These are phyloP conservation scores for Dufourea novaeangliae DNA, from an alignment of 1,140 invertebrate genomes.

Conservation along the genomic window DNA sequence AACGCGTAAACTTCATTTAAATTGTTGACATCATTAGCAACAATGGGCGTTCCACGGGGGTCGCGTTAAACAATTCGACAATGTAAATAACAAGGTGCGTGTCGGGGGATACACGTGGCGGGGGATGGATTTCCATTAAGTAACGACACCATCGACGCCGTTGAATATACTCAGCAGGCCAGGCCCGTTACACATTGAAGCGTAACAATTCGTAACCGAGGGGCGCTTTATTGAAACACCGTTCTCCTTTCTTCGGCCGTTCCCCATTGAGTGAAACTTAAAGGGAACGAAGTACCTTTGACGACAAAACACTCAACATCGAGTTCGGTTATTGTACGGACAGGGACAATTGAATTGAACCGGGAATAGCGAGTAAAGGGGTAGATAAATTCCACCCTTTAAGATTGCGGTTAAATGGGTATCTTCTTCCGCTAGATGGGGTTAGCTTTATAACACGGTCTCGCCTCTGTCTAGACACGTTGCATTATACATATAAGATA, in stretches of 20 bases:
- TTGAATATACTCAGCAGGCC: not conserved
- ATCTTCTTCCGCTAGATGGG: not conserved
- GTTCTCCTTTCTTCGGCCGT: not conserved
- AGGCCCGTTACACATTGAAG: slow-evolving; percentile 25
- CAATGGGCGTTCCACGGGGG: slow-evolving; percentile 16
- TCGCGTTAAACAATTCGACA: slow-evolving; percentile 34
- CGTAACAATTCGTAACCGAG: slow-evolving; percentile 36
- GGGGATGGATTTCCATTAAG: slow-evolving; percentile 18
- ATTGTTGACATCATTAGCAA: slow-evolving; percentile 51
- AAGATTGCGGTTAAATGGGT: slow-evolving; percentile 33
- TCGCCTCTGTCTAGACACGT: slow-evolving; percentile 11
- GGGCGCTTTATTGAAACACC: slow-evolving; percentile 1
- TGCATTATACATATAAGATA: slow-evolving; percentile 15
- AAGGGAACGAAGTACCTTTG: slow-evolving; percentile 41
- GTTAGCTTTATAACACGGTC: not conserved
- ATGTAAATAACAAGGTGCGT: slow-evolving; percentile 42
- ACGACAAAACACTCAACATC: slow-evolving; percentile 27
- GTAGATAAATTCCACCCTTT: slow-evolving; percentile 40
- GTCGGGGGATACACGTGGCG: slow-evolving; percentile 1
- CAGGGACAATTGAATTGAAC: slow-evolving; percentile 25
- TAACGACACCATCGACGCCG: slow-evolving; percentile 14
- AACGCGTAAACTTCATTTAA: slow-evolving; percentile 44
- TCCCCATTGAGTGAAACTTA: slow-evolving; percentile 4
- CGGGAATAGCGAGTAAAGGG: slow-evolving; percentile 33
- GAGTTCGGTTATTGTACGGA: slow-evolving; percentile 33